Conservation (phyloP, 2,797 vertebrate genomes). For the Lophius americanus region DNA sequence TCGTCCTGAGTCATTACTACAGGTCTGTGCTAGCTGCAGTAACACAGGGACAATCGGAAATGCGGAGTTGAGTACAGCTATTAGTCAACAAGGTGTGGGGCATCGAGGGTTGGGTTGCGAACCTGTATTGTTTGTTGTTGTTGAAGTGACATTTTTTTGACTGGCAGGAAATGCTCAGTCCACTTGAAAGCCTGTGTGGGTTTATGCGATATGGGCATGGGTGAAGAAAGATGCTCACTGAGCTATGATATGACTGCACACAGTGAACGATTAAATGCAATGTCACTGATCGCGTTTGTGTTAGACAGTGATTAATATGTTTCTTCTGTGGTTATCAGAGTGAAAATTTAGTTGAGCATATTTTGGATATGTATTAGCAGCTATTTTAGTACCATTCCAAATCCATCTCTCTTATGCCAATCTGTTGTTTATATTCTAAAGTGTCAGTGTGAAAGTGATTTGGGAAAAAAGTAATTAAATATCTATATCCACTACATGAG, state of each 20-base stretch:
- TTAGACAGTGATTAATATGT: slow-evolving; percentile 35
- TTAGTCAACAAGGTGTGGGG: slow-evolving; percentile 46
- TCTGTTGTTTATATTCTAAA: too few species aligned
- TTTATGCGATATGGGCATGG: slow-evolving; percentile 26
- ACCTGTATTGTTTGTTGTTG: slow-evolving; percentile 23
- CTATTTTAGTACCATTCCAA: slow-evolving; percentile 1
- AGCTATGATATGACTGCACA: slow-evolving; percentile 23
- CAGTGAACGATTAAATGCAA: slow-evolving; percentile 27
- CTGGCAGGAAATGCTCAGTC: slow-evolving; percentile 43
- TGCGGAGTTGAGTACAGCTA: slow-evolving; percentile 56
- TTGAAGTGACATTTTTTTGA: slow-evolving; percentile 43
- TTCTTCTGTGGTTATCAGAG: slow-evolving; percentile 35
- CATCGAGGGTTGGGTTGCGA: slow-evolving; percentile 42
- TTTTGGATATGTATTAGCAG: background rate
- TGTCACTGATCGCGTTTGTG: slow-evolving; percentile 18
- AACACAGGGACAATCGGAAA: slow-evolving; percentile 36
- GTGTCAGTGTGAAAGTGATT: too few species aligned
- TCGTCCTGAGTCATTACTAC: slow-evolving; percentile 35
- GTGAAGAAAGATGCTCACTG: slow-evolving; percentile 18
- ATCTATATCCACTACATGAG: too few species aligned
- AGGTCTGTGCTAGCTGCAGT: slow-evolving; percentile 46
- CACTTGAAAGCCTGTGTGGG: slow-evolving; percentile 27
- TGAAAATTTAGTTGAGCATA: background rate
- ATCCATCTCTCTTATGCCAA: too few species aligned
- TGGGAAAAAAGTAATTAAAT: too few species aligned